These are phyloP conservation scores for Polypterus bichir DNA, from an alignment of 2,113 vertebrate species.

Conservation along the genomic window DNA sequence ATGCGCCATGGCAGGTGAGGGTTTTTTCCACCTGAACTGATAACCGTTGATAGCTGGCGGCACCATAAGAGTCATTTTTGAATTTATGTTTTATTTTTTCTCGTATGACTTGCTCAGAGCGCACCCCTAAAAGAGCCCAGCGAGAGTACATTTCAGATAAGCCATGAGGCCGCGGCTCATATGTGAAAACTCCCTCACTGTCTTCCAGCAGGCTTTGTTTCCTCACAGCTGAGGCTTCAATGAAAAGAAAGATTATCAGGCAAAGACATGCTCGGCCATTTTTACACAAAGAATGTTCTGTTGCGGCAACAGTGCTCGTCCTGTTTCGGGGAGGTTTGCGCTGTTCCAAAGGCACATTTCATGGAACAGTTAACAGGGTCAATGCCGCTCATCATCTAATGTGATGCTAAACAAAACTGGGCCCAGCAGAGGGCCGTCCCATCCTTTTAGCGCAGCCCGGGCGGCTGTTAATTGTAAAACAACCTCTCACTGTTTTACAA, in stretches of 20 bases:
- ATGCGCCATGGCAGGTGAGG: too few species aligned
- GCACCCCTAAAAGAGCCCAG: too few species aligned
- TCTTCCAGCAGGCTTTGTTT: constrained; percentile 45
- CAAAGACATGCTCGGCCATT: constrained; percentile 50
- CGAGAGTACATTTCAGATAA: background rate
- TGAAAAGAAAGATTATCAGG: constrained; percentile 44
- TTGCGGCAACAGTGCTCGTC: constrained; percentile 66
- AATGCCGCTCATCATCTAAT: constrained; percentile 58
- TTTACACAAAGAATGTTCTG: constrained; percentile 66
- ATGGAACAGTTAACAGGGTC: constrained; percentile 69
- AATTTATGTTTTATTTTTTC: too few species aligned
- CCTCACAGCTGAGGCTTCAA: constrained; percentile 37
- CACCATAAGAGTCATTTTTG: too few species aligned
- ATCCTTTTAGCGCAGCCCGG: constrained; percentile 38
- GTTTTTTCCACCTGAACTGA: too few species aligned
- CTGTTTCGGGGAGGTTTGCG: constrained; percentile 52
- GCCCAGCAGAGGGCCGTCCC: constrained; percentile 39
- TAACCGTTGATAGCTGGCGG: too few species aligned
- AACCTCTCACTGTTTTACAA: constrained; percentile 34
- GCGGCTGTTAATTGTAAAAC: constrained; percentile 44
- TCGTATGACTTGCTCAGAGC: too few species aligned
- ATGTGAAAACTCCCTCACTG: constrained; percentile 17
- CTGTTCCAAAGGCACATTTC: constrained; percentile 62
- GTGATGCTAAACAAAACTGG: constrained; percentile 49
- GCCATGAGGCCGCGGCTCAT: background rate